Evolutionary conservation across 2,797 vertebrate genomes (phyloP).

Genomic region (Tamandua tetradactyla): DNA sequence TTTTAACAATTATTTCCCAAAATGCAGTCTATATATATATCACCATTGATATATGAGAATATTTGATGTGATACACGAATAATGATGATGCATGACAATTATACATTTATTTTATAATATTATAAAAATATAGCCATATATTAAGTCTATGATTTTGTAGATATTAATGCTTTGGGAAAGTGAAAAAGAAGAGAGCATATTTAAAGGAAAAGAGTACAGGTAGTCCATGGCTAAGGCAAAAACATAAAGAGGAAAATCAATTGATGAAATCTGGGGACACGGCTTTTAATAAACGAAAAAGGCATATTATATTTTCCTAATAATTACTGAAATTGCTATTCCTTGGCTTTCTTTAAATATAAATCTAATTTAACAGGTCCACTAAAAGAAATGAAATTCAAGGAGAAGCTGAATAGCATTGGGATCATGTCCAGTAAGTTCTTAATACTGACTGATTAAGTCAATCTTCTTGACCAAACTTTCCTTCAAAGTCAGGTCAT

Average conservation of each 20-base stretch:
- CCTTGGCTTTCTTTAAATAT: background rate
- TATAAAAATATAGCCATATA: background rate
- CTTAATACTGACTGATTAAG: background rate
- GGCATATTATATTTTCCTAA: background rate
- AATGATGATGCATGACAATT: background rate
- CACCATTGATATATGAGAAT: background rate
- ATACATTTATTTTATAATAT: background rate
- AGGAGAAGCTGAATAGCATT: background rate
- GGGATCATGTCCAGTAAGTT: background rate
- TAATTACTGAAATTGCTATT: background rate
- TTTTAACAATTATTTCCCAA: background rate
- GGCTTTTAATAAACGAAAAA: background rate
- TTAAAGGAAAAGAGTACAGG: background rate
- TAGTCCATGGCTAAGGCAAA: background rate
- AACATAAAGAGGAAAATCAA: background rate
- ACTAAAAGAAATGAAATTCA: background rate
- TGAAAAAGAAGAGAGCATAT: background rate
- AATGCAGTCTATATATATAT: background rate
- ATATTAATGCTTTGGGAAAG: background rate
- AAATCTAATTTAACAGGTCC: background rate
- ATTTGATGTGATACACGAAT: background rate
- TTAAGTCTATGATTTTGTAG: background rate
- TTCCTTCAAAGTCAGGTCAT: background rate
- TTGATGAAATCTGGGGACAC: background rate
- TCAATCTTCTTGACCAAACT: background rate